Percentiles rank a stretch among this genome's conserved stretches.
Evolutionary conservation across 1,140 invertebrate species (phyloP).

Genomic region (Drosophila pallidifrons): DNA sequence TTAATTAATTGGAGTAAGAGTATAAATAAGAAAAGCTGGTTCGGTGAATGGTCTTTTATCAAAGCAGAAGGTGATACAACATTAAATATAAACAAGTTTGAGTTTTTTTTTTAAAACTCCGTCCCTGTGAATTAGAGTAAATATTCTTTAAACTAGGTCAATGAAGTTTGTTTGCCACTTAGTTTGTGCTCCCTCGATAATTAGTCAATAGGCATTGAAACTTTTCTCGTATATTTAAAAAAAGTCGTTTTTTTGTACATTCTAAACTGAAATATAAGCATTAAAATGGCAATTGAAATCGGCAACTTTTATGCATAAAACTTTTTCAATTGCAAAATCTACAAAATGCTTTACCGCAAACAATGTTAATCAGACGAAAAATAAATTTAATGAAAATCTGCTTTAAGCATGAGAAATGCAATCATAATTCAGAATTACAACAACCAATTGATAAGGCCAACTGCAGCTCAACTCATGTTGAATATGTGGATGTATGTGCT

Average conservation of each 20-base stretch:
- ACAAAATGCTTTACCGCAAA: slow-evolving; percentile 38
- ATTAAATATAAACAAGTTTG: not conserved
- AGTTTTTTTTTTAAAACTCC: not conserved
- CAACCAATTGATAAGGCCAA: slow-evolving; percentile 37
- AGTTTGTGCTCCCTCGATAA: slow-evolving; percentile 20
- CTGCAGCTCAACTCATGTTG: slow-evolving; percentile 9
- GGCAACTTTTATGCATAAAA: slow-evolving; percentile 36
- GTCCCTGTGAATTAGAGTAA: slow-evolving; percentile 17
- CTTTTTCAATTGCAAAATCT: slow-evolving; percentile 68
- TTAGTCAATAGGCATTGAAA: slow-evolving; percentile 60
- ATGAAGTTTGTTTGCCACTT: slow-evolving; percentile 59
- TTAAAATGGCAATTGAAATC: slow-evolving; percentile 48
- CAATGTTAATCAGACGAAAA: slow-evolving; percentile 45
- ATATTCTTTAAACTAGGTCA: slow-evolving; percentile 62
- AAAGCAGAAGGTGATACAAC: not conserved
- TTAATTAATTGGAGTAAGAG: not conserved
- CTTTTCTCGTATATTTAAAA: slow-evolving; percentile 53
- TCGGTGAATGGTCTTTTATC: too few relatives aligned
- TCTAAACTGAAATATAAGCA: slow-evolving; percentile 37
- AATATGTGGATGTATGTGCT: not conserved
- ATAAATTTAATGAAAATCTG: slow-evolving; percentile 41
- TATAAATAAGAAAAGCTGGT: not conserved
- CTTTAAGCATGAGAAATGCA: slow-evolving; percentile 34
- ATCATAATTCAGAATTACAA: slow-evolving; percentile 56
- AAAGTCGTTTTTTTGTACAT: slow-evolving; percentile 26